Evolutionary conservation across 2,797 vertebrate genomes (phyloP).

Genomic region (Danio choprae): DNA sequence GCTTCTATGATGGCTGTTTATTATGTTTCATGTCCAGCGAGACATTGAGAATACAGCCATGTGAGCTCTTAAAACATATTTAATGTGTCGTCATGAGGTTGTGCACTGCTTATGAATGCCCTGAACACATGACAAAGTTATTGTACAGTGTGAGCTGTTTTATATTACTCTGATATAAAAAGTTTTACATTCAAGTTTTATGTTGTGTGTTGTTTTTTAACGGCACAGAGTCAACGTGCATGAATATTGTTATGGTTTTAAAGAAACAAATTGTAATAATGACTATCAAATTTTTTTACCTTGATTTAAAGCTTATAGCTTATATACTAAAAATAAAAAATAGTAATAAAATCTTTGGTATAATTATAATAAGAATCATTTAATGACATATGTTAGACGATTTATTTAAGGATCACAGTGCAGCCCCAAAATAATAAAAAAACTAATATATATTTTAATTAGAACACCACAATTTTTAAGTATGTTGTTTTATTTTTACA

Average conservation of each 20-base stretch:
- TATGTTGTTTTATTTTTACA: too few species aligned
- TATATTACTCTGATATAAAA: constrained; percentile 38
- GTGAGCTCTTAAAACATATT: constrained; percentile 1
- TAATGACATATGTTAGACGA: too few species aligned
- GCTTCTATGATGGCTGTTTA: constrained; percentile 22
- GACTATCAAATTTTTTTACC: too few species aligned
- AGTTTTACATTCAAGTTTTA: background rate
- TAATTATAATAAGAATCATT: too few species aligned
- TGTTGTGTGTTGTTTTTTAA: constrained; percentile 1
- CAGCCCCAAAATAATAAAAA: too few species aligned
- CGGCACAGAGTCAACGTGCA: background rate
- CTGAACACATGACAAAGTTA: constrained; percentile 18
- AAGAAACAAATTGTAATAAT: too few species aligned
- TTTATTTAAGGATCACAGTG: too few species aligned
- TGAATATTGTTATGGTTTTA: background rate
- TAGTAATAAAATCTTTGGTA: too few species aligned
- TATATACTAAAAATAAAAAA: too few species aligned
- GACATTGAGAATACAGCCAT: constrained; percentile 27
- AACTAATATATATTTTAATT: too few species aligned
- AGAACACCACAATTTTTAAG: too few species aligned
- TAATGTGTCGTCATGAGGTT: background rate
- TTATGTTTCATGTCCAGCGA: background rate
- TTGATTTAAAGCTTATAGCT: too few species aligned
- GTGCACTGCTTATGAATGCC: constrained; percentile 24
- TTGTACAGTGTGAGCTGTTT: constrained; percentile 42